Conservation (phyloP, 2,888 invertebrate species). For the Punctoribates punctum region DNA sequence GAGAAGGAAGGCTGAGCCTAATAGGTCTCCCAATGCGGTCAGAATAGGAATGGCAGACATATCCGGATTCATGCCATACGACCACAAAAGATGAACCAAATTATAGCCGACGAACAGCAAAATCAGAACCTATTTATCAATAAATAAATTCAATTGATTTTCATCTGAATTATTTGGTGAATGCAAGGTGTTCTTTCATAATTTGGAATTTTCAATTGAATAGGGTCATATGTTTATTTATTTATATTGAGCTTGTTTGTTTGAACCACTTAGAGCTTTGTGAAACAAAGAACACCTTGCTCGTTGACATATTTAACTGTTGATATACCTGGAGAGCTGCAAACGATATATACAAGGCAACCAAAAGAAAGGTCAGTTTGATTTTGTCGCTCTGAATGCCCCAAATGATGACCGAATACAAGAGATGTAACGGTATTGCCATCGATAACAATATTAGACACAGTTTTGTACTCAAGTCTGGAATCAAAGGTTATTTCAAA, state of each 20-base stretch:
- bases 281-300: too few relatives aligned
- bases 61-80: conserved; percentile 81
- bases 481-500: too few relatives aligned
- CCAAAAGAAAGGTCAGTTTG: conserved; percentile 68
- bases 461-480: conserved; percentile 56
- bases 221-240: too few relatives aligned
- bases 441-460: conserved; percentile 76
- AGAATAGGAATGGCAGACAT: conserved; percentile 90
- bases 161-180: conserved; percentile 9
- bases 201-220: too few relatives aligned
- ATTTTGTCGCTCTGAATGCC: not conserved
- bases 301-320: not conserved
- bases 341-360: conserved; percentile 68
- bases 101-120: conserved; percentile 79
- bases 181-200: too few relatives aligned
- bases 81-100: conserved; percentile 84
- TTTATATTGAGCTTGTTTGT: too few relatives aligned
- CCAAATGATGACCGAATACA: conserved; percentile 59
- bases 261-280: too few relatives aligned
- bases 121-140: conserved; percentile 61
- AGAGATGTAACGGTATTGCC: conserved; percentile 77
- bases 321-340: conserved; percentile 43
- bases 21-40: conserved; percentile 85
- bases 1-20: conserved; percentile 75
- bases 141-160: conserved; percentile 43